Base-by-base conservation (phyloP, 2,888 invertebrate genomes). In the Eledone cirrhosa region DNA sequence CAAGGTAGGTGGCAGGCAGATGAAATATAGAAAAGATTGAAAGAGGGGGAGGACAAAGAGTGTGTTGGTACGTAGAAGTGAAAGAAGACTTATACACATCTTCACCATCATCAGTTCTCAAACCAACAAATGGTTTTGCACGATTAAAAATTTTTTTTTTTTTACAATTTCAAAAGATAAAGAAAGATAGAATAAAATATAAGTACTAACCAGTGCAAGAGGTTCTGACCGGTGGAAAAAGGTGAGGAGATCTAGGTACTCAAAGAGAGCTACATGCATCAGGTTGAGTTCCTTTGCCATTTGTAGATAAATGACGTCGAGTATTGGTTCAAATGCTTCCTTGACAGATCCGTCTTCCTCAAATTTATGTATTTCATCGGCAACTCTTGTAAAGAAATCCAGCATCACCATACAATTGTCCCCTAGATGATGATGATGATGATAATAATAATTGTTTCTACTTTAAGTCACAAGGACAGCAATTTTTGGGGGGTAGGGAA, bases 161-260 rank as follows among this genome's bases (percentile, higher is more conserved):
- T n/a, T n/a, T n/a, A n/a, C n/a, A n/a, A 41, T 41, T 41, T 41
- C 41, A 41, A 41, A 11, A 41, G 3, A 41, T 8, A 41, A 41
- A 41, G 11, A 41, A 41, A 41, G 11, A 33, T 5, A 33, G 33
- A 33, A 14, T 48, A 47, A 53, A 24, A 2, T 8, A 47, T 16
- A 78, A 24, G 22, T 27, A 78, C 79, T 78, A 82, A 89, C 89
- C 87, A 86, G 81, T n/a, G 88, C 88, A 27, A 88, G 80, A 78
- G 82, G 82, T 27, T 82, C 78, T 48, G 80, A 86, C 77, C 84
- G 83, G 1, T 87, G 85, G 79, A 90, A 89, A 82, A 89, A 89
- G 41, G 81, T 78, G 29, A 88, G 80, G 3, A 89, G 80, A 48
- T 83, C 81, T 29, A 87, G 83, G 65, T 81, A 84, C 69, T 81